Conservation (phyloP, 2,797 vertebrate genomes). For the Lerista edwardsae region DNA sequence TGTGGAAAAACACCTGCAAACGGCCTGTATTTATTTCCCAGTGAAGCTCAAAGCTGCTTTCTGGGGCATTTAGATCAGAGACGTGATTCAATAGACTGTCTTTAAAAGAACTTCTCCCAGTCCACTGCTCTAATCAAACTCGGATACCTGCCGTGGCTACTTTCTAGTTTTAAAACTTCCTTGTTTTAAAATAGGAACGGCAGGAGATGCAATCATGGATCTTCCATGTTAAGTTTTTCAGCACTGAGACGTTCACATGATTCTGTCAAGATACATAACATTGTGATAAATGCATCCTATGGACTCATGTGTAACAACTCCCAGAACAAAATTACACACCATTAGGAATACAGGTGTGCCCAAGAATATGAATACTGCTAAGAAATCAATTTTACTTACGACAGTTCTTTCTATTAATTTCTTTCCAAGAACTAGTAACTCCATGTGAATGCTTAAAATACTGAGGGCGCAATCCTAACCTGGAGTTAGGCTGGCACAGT, state of each 20-base stretch:
- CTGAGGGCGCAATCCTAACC: no score
- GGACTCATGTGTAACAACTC: not conserved
- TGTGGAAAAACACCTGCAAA: not conserved
- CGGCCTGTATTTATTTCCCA: not conserved
- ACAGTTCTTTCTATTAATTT: not conserved
- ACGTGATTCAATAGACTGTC: not conserved
- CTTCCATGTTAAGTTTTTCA: not conserved
- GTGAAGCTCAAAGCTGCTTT: not conserved
- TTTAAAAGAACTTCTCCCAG: not conserved
- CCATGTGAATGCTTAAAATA: not conserved
- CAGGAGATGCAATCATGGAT: no score
- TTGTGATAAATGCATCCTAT: not conserved
- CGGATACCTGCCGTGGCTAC: not conserved
- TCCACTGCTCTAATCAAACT: not conserved
- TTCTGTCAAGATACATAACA: not conserved
- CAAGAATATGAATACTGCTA: not conserved
- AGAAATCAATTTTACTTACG: not conserved
- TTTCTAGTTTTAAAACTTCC: not conserved
- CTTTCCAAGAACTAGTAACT: not conserved
- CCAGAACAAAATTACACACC: not conserved
- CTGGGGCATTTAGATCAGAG: not conserved
- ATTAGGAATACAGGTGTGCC: not conserved
- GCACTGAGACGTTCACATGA: not conserved
- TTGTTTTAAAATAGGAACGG: no score
- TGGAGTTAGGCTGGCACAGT: no score